A percentile compares a stretch with the other conserved stretches of the same genome.
These are phyloP conservation scores for Drosophila maculinotata DNA, from an alignment of 2,888 invertebrate genomes.

Conservation along the genomic window DNA sequence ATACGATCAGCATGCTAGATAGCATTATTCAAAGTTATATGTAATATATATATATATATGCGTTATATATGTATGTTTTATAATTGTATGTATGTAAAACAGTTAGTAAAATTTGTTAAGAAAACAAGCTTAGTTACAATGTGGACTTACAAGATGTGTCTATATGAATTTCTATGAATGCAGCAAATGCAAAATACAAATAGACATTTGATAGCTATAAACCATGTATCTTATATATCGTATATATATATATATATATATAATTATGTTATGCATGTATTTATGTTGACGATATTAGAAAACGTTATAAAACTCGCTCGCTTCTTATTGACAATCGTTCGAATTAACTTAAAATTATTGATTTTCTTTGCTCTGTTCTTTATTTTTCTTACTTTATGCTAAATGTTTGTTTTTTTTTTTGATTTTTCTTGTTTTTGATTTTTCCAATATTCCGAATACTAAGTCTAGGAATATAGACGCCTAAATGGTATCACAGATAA, in stretches of 20 bases:
- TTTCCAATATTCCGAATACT: conserved; percentile 41
- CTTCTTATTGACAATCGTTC: conserved; percentile 50
- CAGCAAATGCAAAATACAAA: conserved; percentile 35
- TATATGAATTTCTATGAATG: conserved; percentile 27
- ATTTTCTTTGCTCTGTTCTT: conserved; percentile 21
- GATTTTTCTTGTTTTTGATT: conserved; percentile 13
- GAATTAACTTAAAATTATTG: conserved; percentile 30
- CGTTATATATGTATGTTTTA: conserved; percentile 11
- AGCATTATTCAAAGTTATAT: conserved; percentile 18
- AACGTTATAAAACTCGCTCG: conserved; percentile 60
- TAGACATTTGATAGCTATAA: conserved; percentile 43
- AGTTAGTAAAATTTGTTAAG: conserved; percentile 56
- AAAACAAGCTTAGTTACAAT: conserved; percentile 61
- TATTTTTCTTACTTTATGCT: too few relatives aligned
- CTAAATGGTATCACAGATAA: conserved; percentile 76
- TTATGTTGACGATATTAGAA: conserved; percentile 54
- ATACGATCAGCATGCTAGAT: conserved; percentile 35
- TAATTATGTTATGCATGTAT: conserved; percentile 10
- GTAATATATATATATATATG: conserved; percentile 21
- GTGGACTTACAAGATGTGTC: conserved; percentile 35
- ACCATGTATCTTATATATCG: conserved; percentile 35
- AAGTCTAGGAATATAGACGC: conserved; percentile 61
- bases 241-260: conserved; percentile 30
- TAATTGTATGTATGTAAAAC: conserved; percentile 47
- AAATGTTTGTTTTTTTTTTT: conserved; percentile 25